Base-by-base conservation (phyloP, 2,888 invertebrate genomes). In the Kryphioiulus occultus region DNA sequence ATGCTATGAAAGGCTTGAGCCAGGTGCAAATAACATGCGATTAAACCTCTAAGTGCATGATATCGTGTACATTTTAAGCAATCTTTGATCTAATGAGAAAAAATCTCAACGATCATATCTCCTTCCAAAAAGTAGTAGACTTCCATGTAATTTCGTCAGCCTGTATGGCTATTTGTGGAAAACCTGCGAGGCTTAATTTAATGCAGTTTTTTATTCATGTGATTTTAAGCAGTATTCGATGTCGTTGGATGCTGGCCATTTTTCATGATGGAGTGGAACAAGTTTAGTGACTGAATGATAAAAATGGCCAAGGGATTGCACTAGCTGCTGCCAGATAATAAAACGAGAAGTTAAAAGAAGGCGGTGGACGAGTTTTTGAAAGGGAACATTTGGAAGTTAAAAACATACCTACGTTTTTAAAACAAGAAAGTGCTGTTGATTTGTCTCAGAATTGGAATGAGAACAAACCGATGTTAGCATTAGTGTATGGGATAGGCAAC, bases 281-380 rank as follows among this genome's bases (percentile, higher is more conserved):
- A 68, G 68, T 68, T 68, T 26, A 68, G 26, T 68, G 9, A 68
- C 26, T 68, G 68, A 68, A 68, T 68, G 68, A 68, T 26, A 68
- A 68, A 68, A 68, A 68, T 68, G 22, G 68, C 68, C 26, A 68
- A 68, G 26, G 26, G 68, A 68, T 68, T n/a, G 26, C 4, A 26
- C 22, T 68, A 26, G 68, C 26, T 59, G 68, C 68, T 68, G 22
- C 68, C 68, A 59, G 68, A 68, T 68, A 68, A 68, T 26, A 26
- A 68, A 22, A 22, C 68, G 12, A 26, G 68, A 68, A 68, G 68
- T 68, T 68, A 68, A 68, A 68, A 39, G 68, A 15, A 10, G 47
- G 59, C 26, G 68, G 68, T 68, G 68, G 22, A 68, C 68, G 68
- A 68, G 68, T 68, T 68, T 26, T 68, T 10, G 68, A 68, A 68